Evolutionary conservation across 2,888 invertebrate species (phyloP), one percentile per base, ranked within the genome.

Genomic region (Crepidodera aurea): DNA sequence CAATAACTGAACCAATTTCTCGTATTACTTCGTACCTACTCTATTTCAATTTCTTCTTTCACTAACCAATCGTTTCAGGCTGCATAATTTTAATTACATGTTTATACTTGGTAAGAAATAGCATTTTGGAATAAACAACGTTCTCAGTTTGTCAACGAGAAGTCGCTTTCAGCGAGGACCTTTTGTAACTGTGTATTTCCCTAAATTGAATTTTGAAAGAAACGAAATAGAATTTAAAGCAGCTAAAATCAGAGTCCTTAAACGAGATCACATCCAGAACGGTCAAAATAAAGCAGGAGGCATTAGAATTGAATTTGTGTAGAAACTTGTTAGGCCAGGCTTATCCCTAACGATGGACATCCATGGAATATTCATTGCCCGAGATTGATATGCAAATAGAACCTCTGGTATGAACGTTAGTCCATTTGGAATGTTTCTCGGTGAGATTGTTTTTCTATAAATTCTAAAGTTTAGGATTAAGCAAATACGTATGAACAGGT

Each of bases 371-470:
- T 55, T 55, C 55, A 55, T 44, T 40, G 42, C 18, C n/a, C 15
- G 40, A 54, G 40, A 54, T 54, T 55, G 55, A 55, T 44, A 55
- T 55, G 55, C 55, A 55, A 55, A 55, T 44, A 22, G 44, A 44
- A 44, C 12, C n/a, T 19, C 19, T 7, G 19, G 44, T 44, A 44
- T 13, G 19, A 22, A 22, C 12, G 22, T 25, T 44, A 22, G 44
- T 44, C 44, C 25, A 19, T 22, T 22, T 13, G 44, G 3, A 22
- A 44, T 44, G 22, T 25, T 44, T 44, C n/a, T 12, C 22, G n/a
- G 10, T 25, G 10, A n/a, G 19, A 22, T 12, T 10, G 44, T 44
- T 44, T 44, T 44, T 44, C 12, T 42, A 7, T 16, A 42, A 42
- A 42, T 42, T 42, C 15, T 8, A 42, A n/a, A 16, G 16, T 16